Evolutionary conservation across 1,140 invertebrate genomes (phyloP).

Genomic region (Pinna nobilis): DNA sequence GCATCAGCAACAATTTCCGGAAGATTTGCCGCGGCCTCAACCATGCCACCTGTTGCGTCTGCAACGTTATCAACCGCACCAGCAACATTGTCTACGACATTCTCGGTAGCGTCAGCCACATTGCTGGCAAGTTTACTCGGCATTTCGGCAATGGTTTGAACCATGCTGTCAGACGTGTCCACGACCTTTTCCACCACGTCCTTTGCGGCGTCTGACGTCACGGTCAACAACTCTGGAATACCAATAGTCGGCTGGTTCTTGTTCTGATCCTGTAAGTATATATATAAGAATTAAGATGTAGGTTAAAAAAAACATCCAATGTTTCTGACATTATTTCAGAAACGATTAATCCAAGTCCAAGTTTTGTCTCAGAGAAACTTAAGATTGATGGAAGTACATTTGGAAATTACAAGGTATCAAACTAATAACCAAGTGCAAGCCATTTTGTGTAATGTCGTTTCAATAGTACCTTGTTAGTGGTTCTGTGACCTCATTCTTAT

Average conservation of each 20-base stretch:
- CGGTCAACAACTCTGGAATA: conserved; percentile 13
- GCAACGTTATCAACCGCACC: conserved; percentile 2
- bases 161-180: not conserved
- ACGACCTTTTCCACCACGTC: not conserved
- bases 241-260: conserved; percentile 7
- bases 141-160: not conserved
- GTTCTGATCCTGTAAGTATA: too few species aligned
- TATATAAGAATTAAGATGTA: too few species aligned
- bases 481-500: too few species aligned
- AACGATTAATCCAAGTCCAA: too few species aligned
- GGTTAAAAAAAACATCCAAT: too few species aligned
- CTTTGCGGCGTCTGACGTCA: conserved; percentile 5
- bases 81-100: conserved; percentile 19
- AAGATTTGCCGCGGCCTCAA: not conserved
- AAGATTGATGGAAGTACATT: too few species aligned
- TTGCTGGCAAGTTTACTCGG: conserved; percentile 6
- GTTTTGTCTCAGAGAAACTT: too few species aligned
- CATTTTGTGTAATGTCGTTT: too few species aligned
- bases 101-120: not conserved
- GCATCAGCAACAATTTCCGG: conserved; percentile 5
- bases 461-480: too few species aligned
- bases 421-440: too few species aligned
- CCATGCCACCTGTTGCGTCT: conserved; percentile 3
- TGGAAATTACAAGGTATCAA: too few species aligned
- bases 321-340: too few species aligned